Evolutionary conservation across 2,888 invertebrate genomes (phyloP).

Genomic region (Dryococelus australis): DNA sequence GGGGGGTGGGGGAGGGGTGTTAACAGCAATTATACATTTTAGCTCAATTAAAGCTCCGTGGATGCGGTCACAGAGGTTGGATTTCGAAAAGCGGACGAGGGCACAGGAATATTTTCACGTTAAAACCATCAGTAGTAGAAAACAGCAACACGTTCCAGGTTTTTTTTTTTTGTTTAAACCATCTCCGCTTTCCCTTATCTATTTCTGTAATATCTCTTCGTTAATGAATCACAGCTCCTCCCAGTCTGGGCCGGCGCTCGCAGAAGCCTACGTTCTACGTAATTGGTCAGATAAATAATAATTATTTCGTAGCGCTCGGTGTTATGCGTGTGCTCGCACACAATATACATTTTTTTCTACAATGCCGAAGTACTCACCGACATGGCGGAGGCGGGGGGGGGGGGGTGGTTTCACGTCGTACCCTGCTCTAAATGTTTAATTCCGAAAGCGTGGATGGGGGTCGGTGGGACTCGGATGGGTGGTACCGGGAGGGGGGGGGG

Average conservation of each 20-base stretch:
- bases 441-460: not conserved
- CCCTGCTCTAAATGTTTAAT: conserved; percentile 24
- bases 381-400: no score
- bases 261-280: not conserved
- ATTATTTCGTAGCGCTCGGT: not conserved
- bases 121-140: not conserved
- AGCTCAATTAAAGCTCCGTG: not conserved
- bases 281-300: not conserved
- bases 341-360: not conserved
- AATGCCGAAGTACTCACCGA: not conserved
- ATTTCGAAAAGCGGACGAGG: not conserved
- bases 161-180: not conserved
- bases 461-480: not conserved
- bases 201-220: not conserved
- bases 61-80: not conserved
- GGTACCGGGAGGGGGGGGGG: not conserved
- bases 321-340: not conserved
- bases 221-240: not conserved
- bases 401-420: not conserved
- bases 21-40: not conserved
- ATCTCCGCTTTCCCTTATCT: not conserved
- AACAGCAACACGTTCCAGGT: not conserved
- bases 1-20: not conserved
- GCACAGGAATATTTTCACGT: not conserved
- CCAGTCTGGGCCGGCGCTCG: not conserved